Percentiles rank a stretch among this genome's conserved stretches.
Evolutionary conservation across 2,797 vertebrate genomes (phyloP).

Genomic region (Tachyglossus aculeatus): DNA sequence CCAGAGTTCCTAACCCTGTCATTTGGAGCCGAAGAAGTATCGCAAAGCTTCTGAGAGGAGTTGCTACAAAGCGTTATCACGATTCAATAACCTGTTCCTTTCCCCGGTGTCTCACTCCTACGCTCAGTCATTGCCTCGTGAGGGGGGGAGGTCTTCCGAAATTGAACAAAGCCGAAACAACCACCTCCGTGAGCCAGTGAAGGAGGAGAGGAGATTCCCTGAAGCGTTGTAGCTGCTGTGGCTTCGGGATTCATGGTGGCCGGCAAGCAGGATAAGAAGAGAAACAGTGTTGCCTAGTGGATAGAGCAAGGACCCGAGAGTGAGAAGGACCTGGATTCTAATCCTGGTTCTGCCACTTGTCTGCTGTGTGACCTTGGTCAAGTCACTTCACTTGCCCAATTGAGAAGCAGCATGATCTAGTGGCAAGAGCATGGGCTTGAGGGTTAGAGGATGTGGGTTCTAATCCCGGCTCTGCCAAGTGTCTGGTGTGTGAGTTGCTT

Average conservation of each 20-base stretch:
- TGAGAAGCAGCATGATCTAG: no score
- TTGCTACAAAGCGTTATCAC: conserved; percentile 56
- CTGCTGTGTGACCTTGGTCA: no score
- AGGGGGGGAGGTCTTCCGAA: conserved; percentile 7
- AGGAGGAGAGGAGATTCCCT: not conserved
- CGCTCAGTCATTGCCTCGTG: conserved; percentile 28
- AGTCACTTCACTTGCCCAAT: no score
- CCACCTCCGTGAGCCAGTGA: fast-evolving
- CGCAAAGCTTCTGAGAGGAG: conserved; percentile 39
- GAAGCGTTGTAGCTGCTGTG: not conserved
- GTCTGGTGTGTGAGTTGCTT: no score
- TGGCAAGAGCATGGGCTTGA: no score
- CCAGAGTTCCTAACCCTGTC: conserved; percentile 54
- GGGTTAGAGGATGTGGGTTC: no score
- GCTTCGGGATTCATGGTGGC: no score
- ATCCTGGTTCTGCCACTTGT: no score
- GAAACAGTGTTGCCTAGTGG: not conserved
- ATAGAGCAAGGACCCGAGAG: no score
- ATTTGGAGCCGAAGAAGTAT: conserved; percentile 41
- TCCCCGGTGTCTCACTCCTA: conserved; percentile 21
- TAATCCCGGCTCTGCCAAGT: no score
- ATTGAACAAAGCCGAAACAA: not conserved
- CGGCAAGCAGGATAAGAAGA: not conserved
- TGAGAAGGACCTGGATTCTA: no score
- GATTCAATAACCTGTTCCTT: conserved; percentile 49